Evolutionary conservation across 1,140 invertebrate genomes (phyloP), one percentile per base, ranked within the genome.

Genomic region (Phymorhynchus buccinoides): DNA sequence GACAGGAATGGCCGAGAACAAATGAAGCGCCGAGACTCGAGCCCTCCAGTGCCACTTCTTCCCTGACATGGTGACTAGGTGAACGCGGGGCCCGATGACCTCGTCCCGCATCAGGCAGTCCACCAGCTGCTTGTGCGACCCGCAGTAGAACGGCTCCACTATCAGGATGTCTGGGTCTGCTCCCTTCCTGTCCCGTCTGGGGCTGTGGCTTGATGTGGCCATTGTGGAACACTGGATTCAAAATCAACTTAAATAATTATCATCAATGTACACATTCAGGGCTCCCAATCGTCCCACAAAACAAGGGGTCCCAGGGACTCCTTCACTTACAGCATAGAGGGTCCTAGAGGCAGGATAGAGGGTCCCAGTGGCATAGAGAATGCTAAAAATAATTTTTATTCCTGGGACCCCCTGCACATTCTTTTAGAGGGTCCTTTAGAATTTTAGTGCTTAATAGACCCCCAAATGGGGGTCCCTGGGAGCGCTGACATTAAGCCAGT

Each of bases 21-120:
- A 94, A 85, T 95, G 94, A 0, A 96, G 90, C 0, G 96, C 95
- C 42, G 95, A 95, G 44, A 95, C 96, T 83, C 96, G 91, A 0
- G 96, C 95, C 87, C 95, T 92, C 96, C 96, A 97, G 89, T 96
- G 96, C 96, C 96, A 97, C 90, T 97, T 97, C 90, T 96, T 96
- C 7, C 95, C 95, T 22, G 95, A 93, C 89, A 96, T 92, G 7
- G 94, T 95, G 7, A 86, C 68, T 32, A 90, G 44, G 18, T 87
- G 77, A 80, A 86, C 89, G 83, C 93, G 92, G 81, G 93, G 86
- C 30, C 83, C 37, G 39, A 84, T 85, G 35, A 44, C 56, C 7
- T 22, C 37, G 62, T 86, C 88, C 27, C 78, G 37, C 39, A 48
- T 42, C 35, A 88, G 52, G 18, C 94, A 92, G 87, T 95, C 95